These are phyloP conservation scores for Dione juno DNA, from an alignment of 2,888 invertebrate genomes.

Conservation along the genomic window DNA sequence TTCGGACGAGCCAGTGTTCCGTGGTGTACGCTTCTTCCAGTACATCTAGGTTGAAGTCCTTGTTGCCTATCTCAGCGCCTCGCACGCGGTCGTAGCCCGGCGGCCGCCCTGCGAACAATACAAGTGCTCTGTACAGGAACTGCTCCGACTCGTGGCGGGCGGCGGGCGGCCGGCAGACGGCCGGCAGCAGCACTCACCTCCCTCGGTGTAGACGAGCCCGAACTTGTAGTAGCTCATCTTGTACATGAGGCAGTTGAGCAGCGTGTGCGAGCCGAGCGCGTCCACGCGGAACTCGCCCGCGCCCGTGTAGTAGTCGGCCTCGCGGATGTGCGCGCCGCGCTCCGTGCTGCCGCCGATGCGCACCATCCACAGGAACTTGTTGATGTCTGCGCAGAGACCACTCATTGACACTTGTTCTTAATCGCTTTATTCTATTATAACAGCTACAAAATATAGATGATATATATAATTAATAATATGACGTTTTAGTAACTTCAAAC, in stretches of 20 bases:
- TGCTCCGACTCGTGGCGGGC: too few species aligned
- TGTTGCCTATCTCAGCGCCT: conserved; percentile 98
- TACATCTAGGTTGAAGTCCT: conserved; percentile 98
- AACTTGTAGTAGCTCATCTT: conserved; percentile 99
- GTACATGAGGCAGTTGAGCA: conserved; percentile 99
- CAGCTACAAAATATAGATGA: too few species aligned
- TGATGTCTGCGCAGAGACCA: conserved; percentile 93
- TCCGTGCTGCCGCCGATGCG: conserved; percentile 98
- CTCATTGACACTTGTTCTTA: too few species aligned
- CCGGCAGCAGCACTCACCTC: conserved; percentile 88
- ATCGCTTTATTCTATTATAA: too few species aligned
- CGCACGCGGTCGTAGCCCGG: conserved; percentile 98
- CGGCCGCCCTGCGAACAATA: conserved; percentile 93
- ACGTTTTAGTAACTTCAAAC: too few species aligned
- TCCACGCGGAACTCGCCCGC: conserved; percentile 98
- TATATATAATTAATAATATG: too few species aligned
- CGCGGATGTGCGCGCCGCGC: conserved; percentile 96
- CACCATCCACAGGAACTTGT: conserved; percentile 99
- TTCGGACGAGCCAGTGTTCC: conserved; percentile 99
- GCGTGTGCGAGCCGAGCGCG: conserved; percentile 94
- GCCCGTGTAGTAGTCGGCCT: conserved; percentile 97
- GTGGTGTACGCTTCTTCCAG: conserved; percentile 99
- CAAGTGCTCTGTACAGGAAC: too few species aligned
- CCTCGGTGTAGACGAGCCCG: conserved; percentile 97
- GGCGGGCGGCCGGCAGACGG: too few species aligned